Evolutionary conservation across 2,113 vertebrate genomes (phyloP), one percentile per base, ranked within the genome.

Genomic region (Cranoglanis bouderius): DNA sequence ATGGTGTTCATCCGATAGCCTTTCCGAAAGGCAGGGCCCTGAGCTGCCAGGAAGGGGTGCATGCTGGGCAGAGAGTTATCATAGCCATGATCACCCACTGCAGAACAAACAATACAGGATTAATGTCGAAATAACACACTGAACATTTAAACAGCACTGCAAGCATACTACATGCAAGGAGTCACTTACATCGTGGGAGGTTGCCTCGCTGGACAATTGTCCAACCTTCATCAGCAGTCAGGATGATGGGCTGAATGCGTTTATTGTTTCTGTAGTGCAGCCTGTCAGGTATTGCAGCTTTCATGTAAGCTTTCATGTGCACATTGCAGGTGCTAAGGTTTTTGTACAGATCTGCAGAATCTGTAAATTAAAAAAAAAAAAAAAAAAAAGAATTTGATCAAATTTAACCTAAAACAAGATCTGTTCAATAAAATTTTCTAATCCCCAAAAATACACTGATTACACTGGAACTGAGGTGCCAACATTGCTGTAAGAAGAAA

Each of bases 71-170:
- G 93, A 35, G 94, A 51, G 63, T 98, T 99, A 92, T 99, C 97
- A 1, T 99, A 99, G 88, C 98, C 98, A 2, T 99, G 98, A 93
- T 99, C 97, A 32, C 98, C 98, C 94, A 97, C 98, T 99, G 94
- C 59, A 88, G 90, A 85, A 72, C 87, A 89, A 46, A 74, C n/a
- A 46, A 88, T 43, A 32, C 19, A 65, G 21, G 10, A 72, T 57
- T 78, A 49, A 6, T 55, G 59, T 67, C 3, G 32, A 75, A 67
- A 85, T 46, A 55, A 81, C 46, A 53, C 24, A 26, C 0, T 26
- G 53, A 57, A 74, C 35, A 70, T 21, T 40, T 74, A 40, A 74
- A 40, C 24, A 77, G 74, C 74, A 51, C 26, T 51, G 18, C 38
- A 83, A 61, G 81, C 21, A 59, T 59, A 40, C 13, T 40, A 74